Evolutionary conservation across 2,113 vertebrate species (phyloP), one percentile per base, ranked within the genome.

Genomic region (Todiramphus saurophagus): DNA sequence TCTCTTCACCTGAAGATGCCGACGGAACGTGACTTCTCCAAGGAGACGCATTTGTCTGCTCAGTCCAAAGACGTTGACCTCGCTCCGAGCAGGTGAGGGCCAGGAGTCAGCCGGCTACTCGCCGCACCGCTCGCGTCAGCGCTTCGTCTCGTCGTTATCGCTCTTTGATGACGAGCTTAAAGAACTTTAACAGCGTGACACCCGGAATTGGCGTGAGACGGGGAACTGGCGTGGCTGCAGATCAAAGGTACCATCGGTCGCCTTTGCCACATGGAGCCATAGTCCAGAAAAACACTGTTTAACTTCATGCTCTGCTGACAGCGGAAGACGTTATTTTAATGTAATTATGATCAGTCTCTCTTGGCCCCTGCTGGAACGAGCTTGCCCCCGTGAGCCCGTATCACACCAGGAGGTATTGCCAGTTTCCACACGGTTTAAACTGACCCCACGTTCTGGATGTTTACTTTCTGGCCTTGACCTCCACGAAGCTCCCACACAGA

Each of bases 91-190:
- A 43, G 48, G 39, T 1, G 5, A n/a, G 23, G 28, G 21, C 51
- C 48, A 5, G 1, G 20, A 11, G 11, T 3, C 1, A 13, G 43
- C 58, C 8, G 33, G 30, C 14, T 1, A 1, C 73, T 28, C 67
- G 4, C 21, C 3, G 2, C 11, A 3, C 2, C 2, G 35, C 62
- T 31, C 8, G 23, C 0, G 12, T 0, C 1, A 5, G 14, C 16
- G 56, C 60, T 48, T 33, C 16, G 10, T 23, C 21, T 53, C n/a
- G n/a, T n/a, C n/a, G n/a, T 33, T 16, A 75, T 35, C 5, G 0
- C 18, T 19, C 62, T 83, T 35, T 31, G 20, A 8, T 21, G 31
- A 43, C 0, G 41, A 33, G 28, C 18, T 58, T 23, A 13, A 67
- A 53, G 35, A 17, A 14, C 19, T 33, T 51, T 2, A 37, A 27